Evolutionary conservation across 2,888 invertebrate species (phyloP), one percentile per base, ranked within the genome.

Genomic region (Julus scanicus): DNA sequence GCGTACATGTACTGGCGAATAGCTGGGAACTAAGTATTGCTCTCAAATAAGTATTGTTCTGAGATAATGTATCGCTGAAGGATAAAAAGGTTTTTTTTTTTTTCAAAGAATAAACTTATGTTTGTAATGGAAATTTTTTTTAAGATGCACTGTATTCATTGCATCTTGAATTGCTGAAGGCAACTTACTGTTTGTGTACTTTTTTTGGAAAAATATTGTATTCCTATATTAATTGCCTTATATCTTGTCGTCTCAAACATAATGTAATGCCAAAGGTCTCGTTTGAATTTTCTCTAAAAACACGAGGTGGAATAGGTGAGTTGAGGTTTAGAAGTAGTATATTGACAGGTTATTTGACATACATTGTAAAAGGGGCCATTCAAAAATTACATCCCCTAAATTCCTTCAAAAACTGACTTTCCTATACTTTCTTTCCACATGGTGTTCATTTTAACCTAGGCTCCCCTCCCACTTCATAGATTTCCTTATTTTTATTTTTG

Each of bases 91-190:
- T 5, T 71, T 20, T 80, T 80, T 29, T 80, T 80, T 80, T 80
- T 13, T 80, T 2, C 37, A 13, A n/a, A 6, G 0, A 80, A 37
- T 29, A 29, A 4, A n/a, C n/a, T n/a, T 29, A 80, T 37, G 80
- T 80, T 80, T 80, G 29, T 80, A 80, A 80, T 80, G 71, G n/a
- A 29, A 71, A 80, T 80, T 80, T 20, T 6, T 37, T 11, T 80
- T 37, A 29, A 80, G 13, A 80, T 37, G 13, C 13, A 80, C 29
- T 29, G 37, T 37, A 15, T 53, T 13, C 17, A 11, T 48, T 48
- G 20, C 29, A 29, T 63, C 9, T 20, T 80, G 80, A 80, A 53
- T 1, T 20, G 37, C 37, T 11, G 37, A 13, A 11, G 8, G 11
- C 37, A 37, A 37, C 37, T 29, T 37, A 1, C 0, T 29, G 29